Evolutionary conservation across 2,888 invertebrate genomes (phyloP).

Genomic region (Ornithoptera alexandrae): DNA sequence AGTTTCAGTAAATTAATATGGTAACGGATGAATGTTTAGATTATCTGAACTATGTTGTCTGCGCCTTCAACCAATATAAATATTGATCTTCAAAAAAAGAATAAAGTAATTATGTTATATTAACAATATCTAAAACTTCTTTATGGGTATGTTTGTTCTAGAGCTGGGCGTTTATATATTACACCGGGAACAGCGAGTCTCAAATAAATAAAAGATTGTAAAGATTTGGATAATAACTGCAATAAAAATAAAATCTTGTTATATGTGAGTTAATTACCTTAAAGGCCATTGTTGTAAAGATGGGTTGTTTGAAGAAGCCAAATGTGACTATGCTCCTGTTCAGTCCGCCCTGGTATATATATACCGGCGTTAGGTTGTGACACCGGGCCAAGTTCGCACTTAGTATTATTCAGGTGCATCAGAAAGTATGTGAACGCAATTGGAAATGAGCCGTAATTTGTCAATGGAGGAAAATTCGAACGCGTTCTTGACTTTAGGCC

Average conservation of each 20-base stretch:
- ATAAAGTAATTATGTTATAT: too few species aligned
- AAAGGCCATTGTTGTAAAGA: conserved; percentile 65
- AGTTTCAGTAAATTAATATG: too few species aligned
- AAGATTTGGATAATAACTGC: not conserved
- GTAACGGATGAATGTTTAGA: too few species aligned
- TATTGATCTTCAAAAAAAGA: too few species aligned
- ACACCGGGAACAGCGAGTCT: not conserved
- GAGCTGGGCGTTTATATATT: not conserved
- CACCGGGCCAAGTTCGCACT: conserved; percentile 67
- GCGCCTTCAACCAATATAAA: too few species aligned
- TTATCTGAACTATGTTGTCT: too few species aligned
- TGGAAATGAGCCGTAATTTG: conserved; percentile 73
- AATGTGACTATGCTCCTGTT: conserved; percentile 66
- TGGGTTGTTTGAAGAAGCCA: conserved; percentile 58
- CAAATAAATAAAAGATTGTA: not conserved
- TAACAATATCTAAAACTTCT: too few species aligned
- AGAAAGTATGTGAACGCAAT: conserved; percentile 71
- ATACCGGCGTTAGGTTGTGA: conserved; percentile 60
- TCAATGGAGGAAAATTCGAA: conserved; percentile 71
- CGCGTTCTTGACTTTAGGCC: conserved; percentile 70
- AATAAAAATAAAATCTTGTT: not conserved
- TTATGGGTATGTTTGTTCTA: too few species aligned
- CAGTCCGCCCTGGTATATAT: conserved; percentile 57
- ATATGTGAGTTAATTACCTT: conserved; percentile 56
- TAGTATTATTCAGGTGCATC: conserved; percentile 70